Percentiles rank a stretch among this genome's conserved stretches.
Evolutionary conservation across 2,888 invertebrate genomes (phyloP).

Genomic region (Pocota personata): DNA sequence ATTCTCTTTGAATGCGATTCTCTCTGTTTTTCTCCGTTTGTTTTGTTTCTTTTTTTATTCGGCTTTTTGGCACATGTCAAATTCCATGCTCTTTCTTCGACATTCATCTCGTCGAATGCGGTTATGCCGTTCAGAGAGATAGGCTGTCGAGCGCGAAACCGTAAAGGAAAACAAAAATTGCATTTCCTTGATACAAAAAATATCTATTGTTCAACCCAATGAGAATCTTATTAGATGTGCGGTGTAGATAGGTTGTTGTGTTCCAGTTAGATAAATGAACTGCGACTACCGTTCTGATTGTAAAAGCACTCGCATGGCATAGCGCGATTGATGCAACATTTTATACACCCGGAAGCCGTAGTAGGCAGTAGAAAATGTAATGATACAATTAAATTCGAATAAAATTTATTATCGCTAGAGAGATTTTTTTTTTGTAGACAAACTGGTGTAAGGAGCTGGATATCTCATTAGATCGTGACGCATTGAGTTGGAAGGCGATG

Average conservation of each 20-base stretch:
- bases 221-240: conserved; percentile 32
- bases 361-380: conserved; percentile 17
- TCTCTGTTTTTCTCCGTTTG: conserved; percentile 65
- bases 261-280: conserved; percentile 26
- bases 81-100: conserved; percentile 26
- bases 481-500: conserved; percentile 4
- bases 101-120: conserved; percentile 1
- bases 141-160: neutral
- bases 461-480: conserved; percentile 26
- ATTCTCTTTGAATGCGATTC: conserved; percentile 37
- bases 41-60: conserved; percentile 49
- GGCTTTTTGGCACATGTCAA: conserved; percentile 67
- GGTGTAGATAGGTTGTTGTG: neutral
- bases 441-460: neutral
- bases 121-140: neutral
- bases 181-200: neutral
- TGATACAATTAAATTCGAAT: conserved; percentile 63
- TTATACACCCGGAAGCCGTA: conserved; percentile 36
- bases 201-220: conserved; percentile 8
- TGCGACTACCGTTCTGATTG: neutral
- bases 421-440: neutral
- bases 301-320: neutral
- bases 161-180: no score
- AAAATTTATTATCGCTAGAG: conserved; percentile 31
- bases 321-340: neutral